Conservation (phyloP, 1,140 invertebrate genomes). For the Caenorhabditis latens region DNA sequence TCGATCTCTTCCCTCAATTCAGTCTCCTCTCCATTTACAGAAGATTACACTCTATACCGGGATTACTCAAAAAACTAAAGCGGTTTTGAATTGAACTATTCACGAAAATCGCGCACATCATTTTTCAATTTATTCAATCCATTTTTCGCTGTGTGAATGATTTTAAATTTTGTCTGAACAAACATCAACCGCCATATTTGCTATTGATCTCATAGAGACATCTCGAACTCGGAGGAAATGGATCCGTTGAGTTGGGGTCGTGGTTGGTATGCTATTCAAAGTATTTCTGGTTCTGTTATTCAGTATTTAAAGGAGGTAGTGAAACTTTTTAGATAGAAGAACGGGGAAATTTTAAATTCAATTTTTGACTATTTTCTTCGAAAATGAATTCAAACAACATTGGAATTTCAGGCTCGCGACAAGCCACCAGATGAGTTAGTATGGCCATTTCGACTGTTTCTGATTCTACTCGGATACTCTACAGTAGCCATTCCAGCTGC, state of each 20-base stretch:
- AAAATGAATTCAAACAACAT: background rate
- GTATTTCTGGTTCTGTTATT: constrained; percentile 16
- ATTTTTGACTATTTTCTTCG: background rate
- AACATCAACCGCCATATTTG: constrained; percentile 9
- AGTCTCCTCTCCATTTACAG: background rate
- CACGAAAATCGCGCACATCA: background rate
- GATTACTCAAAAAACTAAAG: constrained; percentile 34
- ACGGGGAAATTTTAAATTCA: background rate
- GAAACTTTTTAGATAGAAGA: background rate
- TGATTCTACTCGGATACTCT: constrained; percentile 70
- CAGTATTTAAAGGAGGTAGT: constrained; percentile 15
- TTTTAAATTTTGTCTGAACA: constrained; percentile 27
- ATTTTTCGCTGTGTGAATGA: background rate
- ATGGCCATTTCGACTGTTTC: constrained; percentile 69
- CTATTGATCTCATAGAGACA: constrained; percentile 42
- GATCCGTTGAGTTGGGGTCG: constrained; percentile 40
- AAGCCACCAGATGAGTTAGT: constrained; percentile 64
- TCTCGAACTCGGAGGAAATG: constrained; percentile 9
- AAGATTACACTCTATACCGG: background rate
- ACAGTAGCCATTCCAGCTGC: constrained; percentile 68
- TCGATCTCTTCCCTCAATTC: background rate
- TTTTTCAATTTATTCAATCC: constrained; percentile 35
- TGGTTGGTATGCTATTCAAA: constrained; percentile 25
- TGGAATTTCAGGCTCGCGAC: constrained; percentile 36
- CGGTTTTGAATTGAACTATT: constrained; percentile 37